Evolutionary conservation across 1,140 invertebrate genomes (phyloP).

Genomic region (Leptestheria dahalacensis): DNA sequence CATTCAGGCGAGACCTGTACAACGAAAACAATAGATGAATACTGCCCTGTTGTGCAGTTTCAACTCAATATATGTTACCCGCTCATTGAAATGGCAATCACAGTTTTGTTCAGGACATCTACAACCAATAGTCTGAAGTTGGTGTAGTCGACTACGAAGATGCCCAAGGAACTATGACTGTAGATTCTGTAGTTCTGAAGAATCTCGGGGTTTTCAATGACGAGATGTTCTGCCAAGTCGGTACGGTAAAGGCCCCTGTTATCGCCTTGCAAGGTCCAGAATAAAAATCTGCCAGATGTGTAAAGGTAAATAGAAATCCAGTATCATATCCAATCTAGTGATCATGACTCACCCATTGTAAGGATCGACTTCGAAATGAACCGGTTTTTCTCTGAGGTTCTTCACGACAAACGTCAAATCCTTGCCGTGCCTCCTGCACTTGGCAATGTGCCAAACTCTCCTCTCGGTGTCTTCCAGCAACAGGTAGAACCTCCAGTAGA

Average conservation of each 20-base stretch:
- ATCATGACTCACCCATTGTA: constrained; percentile 63
- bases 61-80: too few relatives aligned
- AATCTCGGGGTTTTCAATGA: background rate
- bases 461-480: constrained; percentile 41
- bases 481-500: constrained; percentile 65
- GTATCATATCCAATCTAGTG: too few relatives aligned
- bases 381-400: constrained; percentile 45
- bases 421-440: constrained; percentile 53
- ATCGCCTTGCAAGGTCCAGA: constrained; percentile 48
- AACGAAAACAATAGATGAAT: too few relatives aligned
- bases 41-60: background rate
- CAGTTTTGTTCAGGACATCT: constrained; percentile 49
- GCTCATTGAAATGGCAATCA: constrained; percentile 62
- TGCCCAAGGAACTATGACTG: constrained; percentile 40
- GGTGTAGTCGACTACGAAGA: constrained; percentile 61
- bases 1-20: constrained; percentile 23
- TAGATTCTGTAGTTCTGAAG: constrained; percentile 40
- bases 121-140: constrained; percentile 66
- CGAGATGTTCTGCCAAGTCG: constrained; percentile 43
- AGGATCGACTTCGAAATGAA: constrained; percentile 74
- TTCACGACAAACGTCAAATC: constrained; percentile 47
- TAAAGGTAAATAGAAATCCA: background rate
- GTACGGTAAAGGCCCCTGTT: constrained; percentile 55
- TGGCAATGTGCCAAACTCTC: constrained; percentile 48
- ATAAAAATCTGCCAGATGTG: constrained; percentile 51